Percentiles rank a stretch among this genome's conserved stretches.
phyloP scores from a whole-genome alignment of 2,113 vertebrate species.

The Xenopus tropicalis region DNA sequence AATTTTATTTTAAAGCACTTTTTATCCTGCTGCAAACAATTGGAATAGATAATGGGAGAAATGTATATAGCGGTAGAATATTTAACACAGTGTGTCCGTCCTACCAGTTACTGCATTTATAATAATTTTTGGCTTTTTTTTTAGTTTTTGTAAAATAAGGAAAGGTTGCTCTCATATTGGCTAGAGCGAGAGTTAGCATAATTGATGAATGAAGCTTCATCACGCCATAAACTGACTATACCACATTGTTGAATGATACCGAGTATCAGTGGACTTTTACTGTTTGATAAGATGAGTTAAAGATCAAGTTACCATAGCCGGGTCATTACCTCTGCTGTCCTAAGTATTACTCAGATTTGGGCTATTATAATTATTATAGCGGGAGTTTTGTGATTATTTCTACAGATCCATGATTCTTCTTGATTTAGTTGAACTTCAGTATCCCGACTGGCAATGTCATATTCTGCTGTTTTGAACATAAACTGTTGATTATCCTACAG shows the following conservation, averaged over 20 bases:
- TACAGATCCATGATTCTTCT: background rate
- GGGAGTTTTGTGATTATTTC: background rate
- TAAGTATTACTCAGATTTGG: background rate
- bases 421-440: background rate
- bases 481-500: background rate
- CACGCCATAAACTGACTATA: slow-evolving; percentile 4
- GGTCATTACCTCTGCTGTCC: background rate
- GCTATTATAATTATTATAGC: background rate
- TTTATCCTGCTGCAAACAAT: slow-evolving; percentile 76
- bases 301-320: background rate
- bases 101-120: slow-evolving; percentile 60
- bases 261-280: slow-evolving; percentile 15
- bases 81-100: slow-evolving; percentile 75
- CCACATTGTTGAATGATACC: slow-evolving; percentile 23
- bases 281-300: background rate
- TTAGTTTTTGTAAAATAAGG: slow-evolving; percentile 23
- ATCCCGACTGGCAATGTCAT: background rate
- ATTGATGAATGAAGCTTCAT: slow-evolving; percentile 7
- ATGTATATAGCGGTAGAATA: slow-evolving; percentile 78
- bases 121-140: slow-evolving; percentile 3
- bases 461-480: background rate
- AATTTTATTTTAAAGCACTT: slow-evolving; percentile 98
- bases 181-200: slow-evolving; percentile 10
- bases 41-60: slow-evolving; percentile 76
- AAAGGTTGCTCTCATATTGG: slow-evolving; percentile 26